phyloP scores from a whole-genome alignment of 92 coral and sea anemone genomes.

The Porites divaricata region DNA sequence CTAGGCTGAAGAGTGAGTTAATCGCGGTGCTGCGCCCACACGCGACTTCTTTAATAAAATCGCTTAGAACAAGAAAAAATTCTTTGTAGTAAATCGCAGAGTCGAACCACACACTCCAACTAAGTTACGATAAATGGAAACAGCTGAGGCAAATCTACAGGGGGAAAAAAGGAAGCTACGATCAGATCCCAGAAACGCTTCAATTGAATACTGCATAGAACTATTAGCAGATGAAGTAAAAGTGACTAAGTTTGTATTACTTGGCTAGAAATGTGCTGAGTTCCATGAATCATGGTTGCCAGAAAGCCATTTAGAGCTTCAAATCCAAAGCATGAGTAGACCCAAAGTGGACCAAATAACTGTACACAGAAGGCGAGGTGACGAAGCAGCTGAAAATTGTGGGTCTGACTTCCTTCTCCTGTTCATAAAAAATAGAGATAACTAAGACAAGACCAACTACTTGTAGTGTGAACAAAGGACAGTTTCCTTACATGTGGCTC shows the following conservation, averaged over 20 bases:
- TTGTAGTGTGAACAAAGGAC: too few species aligned
- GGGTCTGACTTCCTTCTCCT: constrained; percentile 53
- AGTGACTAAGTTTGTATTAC: constrained; percentile 12
- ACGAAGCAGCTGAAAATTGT: constrained; percentile 50
- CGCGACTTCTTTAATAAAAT: neutral
- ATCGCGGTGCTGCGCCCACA: neutral
- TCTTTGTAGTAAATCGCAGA: neutral
- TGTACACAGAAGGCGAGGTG: constrained; percentile 52
- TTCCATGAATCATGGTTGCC: constrained; percentile 60
- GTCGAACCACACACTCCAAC: neutral
- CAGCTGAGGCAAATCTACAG: constrained; percentile 44
- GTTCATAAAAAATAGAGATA: neutral
- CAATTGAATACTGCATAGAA: neutral
- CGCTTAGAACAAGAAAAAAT: neutral
- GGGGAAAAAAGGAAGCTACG: neutral
- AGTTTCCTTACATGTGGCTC: too few species aligned
- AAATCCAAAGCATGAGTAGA: constrained; percentile 66
- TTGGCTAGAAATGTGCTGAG: constrained; percentile 56
- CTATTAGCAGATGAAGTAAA: neutral
- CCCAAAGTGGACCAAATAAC: constrained; percentile 62
- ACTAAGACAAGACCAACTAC: too few species aligned
- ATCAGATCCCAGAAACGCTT: neutral
- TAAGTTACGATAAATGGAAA: constrained; percentile 12
- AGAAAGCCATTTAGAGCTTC: constrained; percentile 64
- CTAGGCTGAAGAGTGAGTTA: constrained; percentile 4